Evolutionary conservation across 2,797 vertebrate species (phyloP).

Genomic region (Gila robusta): DNA sequence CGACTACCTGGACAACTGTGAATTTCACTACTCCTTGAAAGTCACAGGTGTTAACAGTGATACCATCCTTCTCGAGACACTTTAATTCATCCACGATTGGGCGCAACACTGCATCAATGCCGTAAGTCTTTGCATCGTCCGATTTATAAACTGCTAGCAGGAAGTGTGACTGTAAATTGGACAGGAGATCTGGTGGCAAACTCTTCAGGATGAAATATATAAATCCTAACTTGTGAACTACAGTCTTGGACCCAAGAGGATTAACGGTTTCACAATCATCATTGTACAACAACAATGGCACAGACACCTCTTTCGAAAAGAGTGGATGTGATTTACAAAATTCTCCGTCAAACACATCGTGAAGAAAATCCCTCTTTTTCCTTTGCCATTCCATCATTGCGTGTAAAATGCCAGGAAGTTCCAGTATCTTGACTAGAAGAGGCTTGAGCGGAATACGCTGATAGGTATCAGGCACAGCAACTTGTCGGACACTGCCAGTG

Average conservation of each 20-base stretch:
- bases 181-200: constrained; percentile 1
- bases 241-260: constrained; percentile 36
- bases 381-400: constrained; percentile 27
- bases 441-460: constrained; percentile 21
- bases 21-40: constrained; percentile 4
- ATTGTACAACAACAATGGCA: constrained; percentile 39
- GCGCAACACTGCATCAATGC: constrained; percentile 26
- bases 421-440: constrained; percentile 30
- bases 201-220: constrained; percentile 37
- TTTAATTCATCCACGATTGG: constrained; percentile 21
- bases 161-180: constrained; percentile 18
- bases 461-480: constrained; percentile 31
- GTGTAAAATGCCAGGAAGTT: constrained; percentile 39
- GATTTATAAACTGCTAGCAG: background rate
- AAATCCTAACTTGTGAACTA: constrained; percentile 45
- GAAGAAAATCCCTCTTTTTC: constrained; percentile 6
- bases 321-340: constrained; percentile 19
- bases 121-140: constrained; percentile 2
- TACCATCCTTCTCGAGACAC: constrained; percentile 8
- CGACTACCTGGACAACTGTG: background rate
- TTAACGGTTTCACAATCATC: constrained; percentile 45
- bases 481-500: constrained; percentile 36
- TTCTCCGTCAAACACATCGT: constrained; percentile 38
- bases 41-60: constrained; percentile 4
- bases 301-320: constrained; percentile 39